Percentiles rank a stretch among this genome's conserved stretches.
Evolutionary conservation across 2,113 vertebrate genomes (phyloP).

Genomic region (Fregata magnificens): DNA sequence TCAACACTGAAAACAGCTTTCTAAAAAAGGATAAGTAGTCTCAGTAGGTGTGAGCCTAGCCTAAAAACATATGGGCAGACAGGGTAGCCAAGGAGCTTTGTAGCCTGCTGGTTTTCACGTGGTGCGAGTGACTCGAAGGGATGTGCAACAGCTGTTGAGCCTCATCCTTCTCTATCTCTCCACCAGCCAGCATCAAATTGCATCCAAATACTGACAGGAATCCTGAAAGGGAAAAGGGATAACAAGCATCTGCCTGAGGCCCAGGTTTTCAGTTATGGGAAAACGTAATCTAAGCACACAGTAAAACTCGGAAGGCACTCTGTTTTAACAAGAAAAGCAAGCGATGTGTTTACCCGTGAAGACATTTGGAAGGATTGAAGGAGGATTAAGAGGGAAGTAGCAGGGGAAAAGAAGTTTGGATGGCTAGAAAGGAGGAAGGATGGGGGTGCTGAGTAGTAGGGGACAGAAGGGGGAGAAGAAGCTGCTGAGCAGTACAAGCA

Average conservation of each 20-base stretch:
- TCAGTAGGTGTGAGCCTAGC: not conserved
- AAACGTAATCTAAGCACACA: not conserved
- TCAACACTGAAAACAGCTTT: not conserved
- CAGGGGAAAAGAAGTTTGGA: not conserved
- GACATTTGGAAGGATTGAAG: not conserved
- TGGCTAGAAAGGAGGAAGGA: not conserved
- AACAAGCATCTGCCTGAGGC: not conserved
- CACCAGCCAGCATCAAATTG: not conserved
- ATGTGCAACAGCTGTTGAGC: conserved; percentile 4
- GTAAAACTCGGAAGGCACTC: not conserved
- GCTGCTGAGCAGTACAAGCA: not conserved
- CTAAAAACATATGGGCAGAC: not conserved
- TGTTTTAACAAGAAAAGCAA: not conserved
- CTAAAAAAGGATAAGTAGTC: not conserved
- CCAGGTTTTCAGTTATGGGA: not conserved
- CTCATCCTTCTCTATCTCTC: not conserved
- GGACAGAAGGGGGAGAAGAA: not conserved
- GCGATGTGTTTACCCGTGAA: fast-evolving
- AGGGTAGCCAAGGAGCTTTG: conserved; percentile 1
- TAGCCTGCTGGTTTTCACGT: not conserved
- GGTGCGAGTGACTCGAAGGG: not conserved
- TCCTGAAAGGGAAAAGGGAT: not conserved
- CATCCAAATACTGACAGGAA: not conserved
- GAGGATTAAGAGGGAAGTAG: not conserved
- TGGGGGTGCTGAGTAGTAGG: not conserved